These are phyloP conservation scores for Lypha dubia DNA, from an alignment of 2,888 invertebrate genomes.

Conservation along the genomic window DNA sequence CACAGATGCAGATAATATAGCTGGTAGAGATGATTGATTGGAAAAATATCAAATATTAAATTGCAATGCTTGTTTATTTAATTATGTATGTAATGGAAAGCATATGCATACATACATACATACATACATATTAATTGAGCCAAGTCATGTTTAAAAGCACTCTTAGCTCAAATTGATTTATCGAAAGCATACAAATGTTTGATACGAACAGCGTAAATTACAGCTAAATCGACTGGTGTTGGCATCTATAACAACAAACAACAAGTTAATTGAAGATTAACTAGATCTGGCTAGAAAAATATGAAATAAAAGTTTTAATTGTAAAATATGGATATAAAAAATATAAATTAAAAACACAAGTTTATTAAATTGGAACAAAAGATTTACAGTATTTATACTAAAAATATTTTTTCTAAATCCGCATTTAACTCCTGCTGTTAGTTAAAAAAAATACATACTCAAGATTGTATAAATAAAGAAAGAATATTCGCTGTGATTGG, in stretches of 20 bases:
- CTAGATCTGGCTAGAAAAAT: conserved; percentile 24
- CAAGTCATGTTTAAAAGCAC: not conserved
- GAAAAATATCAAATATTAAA: no score
- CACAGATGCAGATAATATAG: no score
- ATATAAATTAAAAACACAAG: conserved; percentile 29
- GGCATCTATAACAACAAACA: not conserved
- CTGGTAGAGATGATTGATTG: no score
- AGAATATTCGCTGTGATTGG: not conserved
- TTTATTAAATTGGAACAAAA: conserved; percentile 64
- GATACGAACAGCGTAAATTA: not conserved
- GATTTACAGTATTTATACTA: conserved; percentile 22
- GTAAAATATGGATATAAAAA: conserved; percentile 28
- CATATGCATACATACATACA: not conserved
- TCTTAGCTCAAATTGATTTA: not conserved
- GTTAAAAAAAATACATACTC: not conserved
- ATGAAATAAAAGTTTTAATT: conserved; percentile 27
- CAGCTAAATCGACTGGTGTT: not conserved
- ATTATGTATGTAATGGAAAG: not conserved
- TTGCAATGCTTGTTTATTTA: no score
- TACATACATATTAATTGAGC: not conserved
- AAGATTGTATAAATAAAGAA: not conserved
- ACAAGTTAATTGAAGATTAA: conserved; percentile 26
- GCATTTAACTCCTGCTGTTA: conserved; percentile 56
- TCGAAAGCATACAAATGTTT: conserved; percentile 12
- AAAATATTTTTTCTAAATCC: conserved; percentile 50